Evolutionary conservation across 2,888 invertebrate species (phyloP).

Genomic region (Steinernema hermaphroditum): DNA sequence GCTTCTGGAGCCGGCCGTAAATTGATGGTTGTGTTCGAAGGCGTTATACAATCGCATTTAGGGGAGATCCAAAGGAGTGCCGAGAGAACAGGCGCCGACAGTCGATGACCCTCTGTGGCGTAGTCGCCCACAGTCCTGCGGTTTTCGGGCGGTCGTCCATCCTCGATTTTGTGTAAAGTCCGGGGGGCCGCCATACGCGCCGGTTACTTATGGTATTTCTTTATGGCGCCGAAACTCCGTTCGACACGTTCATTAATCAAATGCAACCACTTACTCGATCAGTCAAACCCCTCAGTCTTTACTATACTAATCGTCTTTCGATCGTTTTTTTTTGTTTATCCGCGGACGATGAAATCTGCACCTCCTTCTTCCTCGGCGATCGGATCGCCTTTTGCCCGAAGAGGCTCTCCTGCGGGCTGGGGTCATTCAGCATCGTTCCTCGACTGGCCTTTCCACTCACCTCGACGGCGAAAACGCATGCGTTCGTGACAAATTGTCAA

Average conservation of each 20-base stretch:
- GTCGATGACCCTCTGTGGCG: neutral
- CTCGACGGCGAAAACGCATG: neutral
- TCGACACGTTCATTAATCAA: conserved; percentile 16
- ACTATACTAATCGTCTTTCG: conserved; percentile 13
- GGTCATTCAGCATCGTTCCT: neutral
- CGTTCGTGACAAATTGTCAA: conserved; percentile 1
- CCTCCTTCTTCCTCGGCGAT: neutral
- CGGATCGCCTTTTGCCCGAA: no score
- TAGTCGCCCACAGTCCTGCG: neutral
- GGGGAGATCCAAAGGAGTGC: neutral
- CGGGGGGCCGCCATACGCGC: neutral
- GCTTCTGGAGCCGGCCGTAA: neutral
- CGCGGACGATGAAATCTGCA: neutral
- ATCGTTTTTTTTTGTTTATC: neutral
- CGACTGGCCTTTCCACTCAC: neutral
- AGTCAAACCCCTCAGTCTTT: neutral
- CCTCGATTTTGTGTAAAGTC: conserved; percentile 21
- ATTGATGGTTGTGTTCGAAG: neutral
- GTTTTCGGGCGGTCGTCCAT: neutral
- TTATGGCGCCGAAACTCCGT: conserved; percentile 20
- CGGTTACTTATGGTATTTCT: neutral
- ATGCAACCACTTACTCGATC: conserved; percentile 2
- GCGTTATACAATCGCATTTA: neutral
- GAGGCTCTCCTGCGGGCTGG: neutral
- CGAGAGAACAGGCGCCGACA: neutral